Conservation (phyloP, 2,113 vertebrate genomes). For the Peromyscus maniculatus region DNA sequence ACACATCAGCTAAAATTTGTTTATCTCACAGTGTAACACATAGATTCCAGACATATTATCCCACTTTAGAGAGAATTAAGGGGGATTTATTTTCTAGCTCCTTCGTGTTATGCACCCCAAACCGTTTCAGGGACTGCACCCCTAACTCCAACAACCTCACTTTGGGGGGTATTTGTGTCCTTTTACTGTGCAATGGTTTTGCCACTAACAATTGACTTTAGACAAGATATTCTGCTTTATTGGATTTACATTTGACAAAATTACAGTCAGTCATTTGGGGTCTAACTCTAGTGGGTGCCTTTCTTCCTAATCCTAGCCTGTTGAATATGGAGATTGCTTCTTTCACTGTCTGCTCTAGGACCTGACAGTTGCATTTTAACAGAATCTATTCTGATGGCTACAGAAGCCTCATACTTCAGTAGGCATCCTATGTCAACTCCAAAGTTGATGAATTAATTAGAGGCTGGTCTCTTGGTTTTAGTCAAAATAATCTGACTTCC, state of each 20-base stretch:
- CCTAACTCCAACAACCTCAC: constrained; percentile 67
- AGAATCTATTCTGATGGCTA: constrained; percentile 84
- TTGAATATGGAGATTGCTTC: constrained; percentile 76
- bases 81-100: constrained; percentile 69
- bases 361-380: constrained; percentile 79
- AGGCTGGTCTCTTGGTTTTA: constrained; percentile 82
- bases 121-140: constrained; percentile 69
- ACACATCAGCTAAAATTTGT: constrained; percentile 61
- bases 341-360: constrained; percentile 81
- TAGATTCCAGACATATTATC: constrained; percentile 42
- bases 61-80: background rate
- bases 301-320: constrained; percentile 84
- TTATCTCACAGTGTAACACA: background rate
- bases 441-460: constrained; percentile 84
- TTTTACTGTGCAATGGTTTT: background rate
- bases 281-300: constrained; percentile 80
- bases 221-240: constrained; percentile 39
- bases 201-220: constrained; percentile 76
- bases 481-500: constrained; percentile 83
- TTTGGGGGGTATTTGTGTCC: constrained; percentile 31
- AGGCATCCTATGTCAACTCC: constrained; percentile 81
- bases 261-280: constrained; percentile 84
- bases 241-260: constrained; percentile 83
- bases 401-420: constrained; percentile 81
- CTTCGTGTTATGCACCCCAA: constrained; percentile 57